phyloP scores from a whole-genome alignment of 1,140 invertebrate species.

The Penaeus japonicus region DNA sequence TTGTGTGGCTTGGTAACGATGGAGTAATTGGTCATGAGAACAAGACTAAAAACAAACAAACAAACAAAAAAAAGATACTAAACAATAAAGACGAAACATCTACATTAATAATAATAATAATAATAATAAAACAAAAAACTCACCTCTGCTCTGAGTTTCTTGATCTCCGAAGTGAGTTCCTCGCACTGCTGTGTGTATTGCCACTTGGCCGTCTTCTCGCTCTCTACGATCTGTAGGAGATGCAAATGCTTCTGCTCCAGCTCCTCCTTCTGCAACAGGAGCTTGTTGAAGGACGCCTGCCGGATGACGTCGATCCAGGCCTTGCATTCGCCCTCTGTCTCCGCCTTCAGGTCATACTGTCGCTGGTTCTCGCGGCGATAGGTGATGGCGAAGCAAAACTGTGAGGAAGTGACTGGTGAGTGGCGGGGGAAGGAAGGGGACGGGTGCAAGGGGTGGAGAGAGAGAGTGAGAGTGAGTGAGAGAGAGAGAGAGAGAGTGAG shows the following conservation, averaged over 20 bases:
- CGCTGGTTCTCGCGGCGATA: constrained; percentile 86
- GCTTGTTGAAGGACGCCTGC: constrained; percentile 91
- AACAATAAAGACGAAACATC: too few species aligned
- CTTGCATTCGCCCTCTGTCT: constrained; percentile 84
- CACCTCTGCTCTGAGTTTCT: constrained; percentile 89
- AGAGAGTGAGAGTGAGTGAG: background rate
- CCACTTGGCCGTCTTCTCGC: constrained; percentile 91
- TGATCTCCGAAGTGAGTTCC: constrained; percentile 86
- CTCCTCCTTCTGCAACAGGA: constrained; percentile 89
- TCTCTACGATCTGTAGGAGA: constrained; percentile 90
- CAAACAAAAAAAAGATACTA: too few species aligned
- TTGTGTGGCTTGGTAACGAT: too few species aligned
- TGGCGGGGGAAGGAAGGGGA: background rate
- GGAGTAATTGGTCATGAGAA: too few species aligned
- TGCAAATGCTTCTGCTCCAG: constrained; percentile 93
- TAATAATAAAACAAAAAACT: constrained; percentile 44
- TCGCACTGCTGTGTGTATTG: constrained; percentile 93
- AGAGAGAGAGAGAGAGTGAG: too few species aligned
- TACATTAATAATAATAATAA: too few species aligned
- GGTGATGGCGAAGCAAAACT: constrained; percentile 90
- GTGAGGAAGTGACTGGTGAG: constrained; percentile 63
- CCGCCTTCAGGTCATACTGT: constrained; percentile 85
- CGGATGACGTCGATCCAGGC: constrained; percentile 90
- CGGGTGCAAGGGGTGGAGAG: background rate
- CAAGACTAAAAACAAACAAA: too few species aligned